These are phyloP conservation scores for Actenoides lindsayi DNA, from an alignment of 2,113 vertebrate genomes.

Conservation along the genomic window DNA sequence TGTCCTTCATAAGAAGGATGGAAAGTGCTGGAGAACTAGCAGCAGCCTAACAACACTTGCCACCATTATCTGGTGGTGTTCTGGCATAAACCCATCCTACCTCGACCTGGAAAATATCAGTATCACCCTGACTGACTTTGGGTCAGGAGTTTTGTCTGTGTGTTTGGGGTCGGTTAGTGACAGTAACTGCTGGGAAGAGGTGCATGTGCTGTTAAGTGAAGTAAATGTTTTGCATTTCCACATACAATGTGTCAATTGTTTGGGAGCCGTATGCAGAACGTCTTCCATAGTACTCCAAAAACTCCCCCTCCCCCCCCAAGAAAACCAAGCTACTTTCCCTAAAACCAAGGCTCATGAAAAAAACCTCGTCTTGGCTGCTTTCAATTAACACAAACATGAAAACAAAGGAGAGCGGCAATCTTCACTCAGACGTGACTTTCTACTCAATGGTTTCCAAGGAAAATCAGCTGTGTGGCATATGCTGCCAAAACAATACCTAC, in stretches of 20 bases:
- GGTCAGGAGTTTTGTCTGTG: neutral
- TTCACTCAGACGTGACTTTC: neutral
- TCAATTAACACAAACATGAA: neutral
- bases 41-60: neutral
- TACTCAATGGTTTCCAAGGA: conserved; percentile 16
- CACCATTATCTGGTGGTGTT: neutral
- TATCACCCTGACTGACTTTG: neutral
- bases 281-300: neutral
- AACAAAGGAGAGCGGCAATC: neutral
- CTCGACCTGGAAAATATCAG: neutral
- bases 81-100: neutral
- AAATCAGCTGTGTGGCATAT: neutral
- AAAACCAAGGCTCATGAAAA: neutral
- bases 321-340: neutral
- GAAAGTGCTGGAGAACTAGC: neutral
- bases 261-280: neutral
- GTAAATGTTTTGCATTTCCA: neutral
- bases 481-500: conserved; percentile 55
- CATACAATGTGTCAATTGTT: neutral
- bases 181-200: neutral
- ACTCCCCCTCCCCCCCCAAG: neutral
- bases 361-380: neutral
- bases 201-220: neutral
- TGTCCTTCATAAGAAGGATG: neutral
- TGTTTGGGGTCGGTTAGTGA: neutral